Evolutionary conservation across 2,888 invertebrate genomes (phyloP).

Genomic region (Formica aserva): DNA sequence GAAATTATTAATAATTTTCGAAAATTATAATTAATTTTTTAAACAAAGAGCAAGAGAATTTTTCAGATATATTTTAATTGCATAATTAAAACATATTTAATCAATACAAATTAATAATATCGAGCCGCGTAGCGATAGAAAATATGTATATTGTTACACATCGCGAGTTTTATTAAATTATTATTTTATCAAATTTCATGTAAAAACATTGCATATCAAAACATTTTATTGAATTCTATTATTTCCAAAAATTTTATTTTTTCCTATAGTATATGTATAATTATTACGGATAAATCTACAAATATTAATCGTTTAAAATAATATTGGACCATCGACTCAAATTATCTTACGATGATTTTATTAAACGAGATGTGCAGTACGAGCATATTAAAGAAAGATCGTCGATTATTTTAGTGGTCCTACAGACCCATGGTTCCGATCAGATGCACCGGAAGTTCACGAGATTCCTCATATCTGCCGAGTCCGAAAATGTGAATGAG

Average conservation of each 20-base stretch:
- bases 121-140: not conserved
- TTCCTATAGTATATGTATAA: not conserved
- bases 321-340: not conserved
- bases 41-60: not conserved
- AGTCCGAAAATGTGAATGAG: slow-evolving; percentile 87
- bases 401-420: slow-evolving; percentile 87
- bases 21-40: not conserved
- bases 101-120: not conserved
- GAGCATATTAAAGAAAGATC: slow-evolving; percentile 3
- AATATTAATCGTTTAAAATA: slow-evolving; percentile 1
- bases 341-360: not conserved
- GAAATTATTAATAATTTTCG: not conserved
- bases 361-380: not conserved
- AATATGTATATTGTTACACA: not conserved
- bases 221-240: slow-evolving; percentile 1
- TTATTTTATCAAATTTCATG: not conserved
- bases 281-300: not conserved
- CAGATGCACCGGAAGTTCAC: slow-evolving; percentile 90
- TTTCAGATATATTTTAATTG: not conserved
- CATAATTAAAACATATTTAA: not conserved
- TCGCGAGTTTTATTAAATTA: not conserved
- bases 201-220: not conserved
- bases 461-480: slow-evolving; percentile 92
- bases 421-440: slow-evolving; percentile 89
- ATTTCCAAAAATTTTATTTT: not conserved